These are phyloP conservation scores for Glyptemys insculpta DNA, from an alignment of 2,797 vertebrate species.

Conservation along the genomic window DNA sequence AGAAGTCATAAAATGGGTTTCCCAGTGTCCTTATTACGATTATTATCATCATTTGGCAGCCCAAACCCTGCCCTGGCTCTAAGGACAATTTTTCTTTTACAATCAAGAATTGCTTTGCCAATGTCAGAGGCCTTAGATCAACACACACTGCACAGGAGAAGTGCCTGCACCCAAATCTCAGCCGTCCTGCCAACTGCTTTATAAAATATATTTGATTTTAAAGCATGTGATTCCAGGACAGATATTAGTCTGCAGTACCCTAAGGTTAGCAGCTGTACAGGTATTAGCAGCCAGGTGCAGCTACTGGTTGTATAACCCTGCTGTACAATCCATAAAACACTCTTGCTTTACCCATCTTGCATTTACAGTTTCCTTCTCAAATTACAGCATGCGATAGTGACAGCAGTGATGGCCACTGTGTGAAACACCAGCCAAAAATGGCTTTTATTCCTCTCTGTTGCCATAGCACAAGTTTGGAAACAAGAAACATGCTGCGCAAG, in stretches of 20 bases:
- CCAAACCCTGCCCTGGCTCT: background rate
- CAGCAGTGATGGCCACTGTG: accelerated
- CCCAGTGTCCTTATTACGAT: background rate
- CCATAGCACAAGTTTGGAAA: background rate
- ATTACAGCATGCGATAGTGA: accelerated
- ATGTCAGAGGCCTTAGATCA: background rate
- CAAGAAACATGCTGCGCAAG: accelerated
- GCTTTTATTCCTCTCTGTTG: background rate
- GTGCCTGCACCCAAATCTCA: background rate
- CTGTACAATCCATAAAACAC: background rate
- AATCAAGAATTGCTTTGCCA: background rate
- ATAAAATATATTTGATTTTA: background rate
- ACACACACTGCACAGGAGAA: background rate
- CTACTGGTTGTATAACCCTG: background rate
- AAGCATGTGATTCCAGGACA: background rate
- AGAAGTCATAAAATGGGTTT: background rate
- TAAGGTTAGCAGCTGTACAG: background rate
- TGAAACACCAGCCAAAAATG: background rate
- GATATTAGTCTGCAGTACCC: background rate
- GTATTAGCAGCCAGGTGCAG: background rate
- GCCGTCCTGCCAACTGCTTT: background rate
- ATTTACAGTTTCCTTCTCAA: background rate
- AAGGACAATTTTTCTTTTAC: background rate
- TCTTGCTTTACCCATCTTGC: background rate
- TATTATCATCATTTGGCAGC: background rate